These are phyloP conservation scores for Benthosema pterotum DNA, from an alignment of 2,797 vertebrate genomes.

Conservation along the genomic window DNA sequence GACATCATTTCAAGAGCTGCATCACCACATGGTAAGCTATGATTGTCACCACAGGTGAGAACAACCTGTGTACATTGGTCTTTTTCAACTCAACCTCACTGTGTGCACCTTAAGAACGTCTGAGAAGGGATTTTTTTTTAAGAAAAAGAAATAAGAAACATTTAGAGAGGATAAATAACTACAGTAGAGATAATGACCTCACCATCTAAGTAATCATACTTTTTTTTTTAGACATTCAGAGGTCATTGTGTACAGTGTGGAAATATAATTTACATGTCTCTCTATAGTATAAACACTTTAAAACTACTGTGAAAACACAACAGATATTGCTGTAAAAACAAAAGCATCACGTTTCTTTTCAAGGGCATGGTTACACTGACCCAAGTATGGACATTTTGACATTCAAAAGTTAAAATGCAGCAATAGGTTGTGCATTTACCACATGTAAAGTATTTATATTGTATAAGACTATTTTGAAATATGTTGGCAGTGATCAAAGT, in stretches of 20 bases:
- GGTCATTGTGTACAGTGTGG: conserved; percentile 38
- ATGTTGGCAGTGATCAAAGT: conserved; percentile 77
- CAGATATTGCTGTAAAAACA: conserved; percentile 15
- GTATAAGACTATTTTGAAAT: conserved; percentile 37
- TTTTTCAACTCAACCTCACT: conserved; percentile 25
- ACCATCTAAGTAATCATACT: conserved; percentile 32
- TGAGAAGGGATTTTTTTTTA: too few species aligned
- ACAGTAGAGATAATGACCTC: conserved; percentile 14
- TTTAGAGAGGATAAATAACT: conserved; percentile 2
- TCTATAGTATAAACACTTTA: too few species aligned
- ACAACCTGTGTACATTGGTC: conserved; percentile 29
- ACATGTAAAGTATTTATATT: conserved; percentile 9
- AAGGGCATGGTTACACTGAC: conserved; percentile 6
- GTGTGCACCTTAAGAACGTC: too few species aligned
- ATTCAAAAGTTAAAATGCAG: conserved; percentile 28
- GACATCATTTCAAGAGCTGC: conserved; percentile 61
- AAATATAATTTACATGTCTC: conserved; percentile 22
- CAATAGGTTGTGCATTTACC: conserved; percentile 26
- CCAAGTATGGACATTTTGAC: conserved; percentile 20
- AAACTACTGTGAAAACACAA: conserved; percentile 10
- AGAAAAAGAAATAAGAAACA: too few species aligned
- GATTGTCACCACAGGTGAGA: conserved; percentile 60
- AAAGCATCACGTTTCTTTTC: conserved; percentile 18
- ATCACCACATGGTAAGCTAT: conserved; percentile 31
- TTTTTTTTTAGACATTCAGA: conserved; percentile 30